Evolutionary conservation across 2,888 invertebrate species (phyloP), one percentile per base, ranked within the genome.

Genomic region (Tryphoninae sp.): DNA sequence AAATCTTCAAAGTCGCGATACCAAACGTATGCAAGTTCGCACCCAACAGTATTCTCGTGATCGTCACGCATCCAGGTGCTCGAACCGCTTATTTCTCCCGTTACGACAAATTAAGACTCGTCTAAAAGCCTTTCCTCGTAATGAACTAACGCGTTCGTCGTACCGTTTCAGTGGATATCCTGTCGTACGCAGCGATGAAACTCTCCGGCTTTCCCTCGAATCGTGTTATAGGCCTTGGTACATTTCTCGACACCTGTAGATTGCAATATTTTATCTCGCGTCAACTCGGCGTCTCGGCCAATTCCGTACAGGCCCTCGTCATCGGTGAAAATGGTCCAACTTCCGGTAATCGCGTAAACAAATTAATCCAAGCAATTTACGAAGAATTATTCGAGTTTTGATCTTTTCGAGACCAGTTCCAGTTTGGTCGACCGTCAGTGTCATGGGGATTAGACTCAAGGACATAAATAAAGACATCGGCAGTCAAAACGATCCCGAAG

Each of bases 101-200:
- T 45, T 42, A n/a, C 11, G 13, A 62, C 22, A 3, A 22, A 45
- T 19, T 9, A 23, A 6, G 3, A 9, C 9, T 16, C 3, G 11
- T 65, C 64, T 45, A 11, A 65, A 19, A 65, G 42, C 9, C 19
- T 40, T 22, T 26, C 19, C 59, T 11, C 7, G 55, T 45, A 11
- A 11, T 11, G 4, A 16, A 69, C 58, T 22, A 22, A 9, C 22
- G 9, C 16, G 42, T 11, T 26, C 23, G 11, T 33, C 23, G 40
- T 65, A 22, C 23, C 7, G 72, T 87, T 86, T 23, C 87, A 93
- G 94, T 94, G 61, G 94, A 94, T 86, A 92, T 94, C 72, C 84
- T 94, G 85, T 93, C 94, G 19, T 94, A 93, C 84, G 93, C 93
- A 33, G 92, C 94, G 1, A 94, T 94, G 94, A 94, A 94, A 86